These are phyloP conservation scores for Episyrphus balteatus DNA, from an alignment of 1,140 invertebrate genomes.

Conservation along the genomic window DNA sequence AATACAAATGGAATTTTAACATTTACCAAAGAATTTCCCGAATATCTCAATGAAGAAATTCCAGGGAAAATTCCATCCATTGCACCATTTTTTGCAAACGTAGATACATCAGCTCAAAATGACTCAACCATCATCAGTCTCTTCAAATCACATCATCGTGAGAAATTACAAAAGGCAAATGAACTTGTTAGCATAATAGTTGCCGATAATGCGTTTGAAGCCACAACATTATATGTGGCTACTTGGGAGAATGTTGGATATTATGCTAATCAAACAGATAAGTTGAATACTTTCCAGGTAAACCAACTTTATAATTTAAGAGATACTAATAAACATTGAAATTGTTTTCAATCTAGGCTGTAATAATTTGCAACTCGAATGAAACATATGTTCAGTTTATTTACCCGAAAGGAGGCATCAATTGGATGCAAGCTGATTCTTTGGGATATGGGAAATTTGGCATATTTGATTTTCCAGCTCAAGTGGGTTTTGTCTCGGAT, in stretches of 20 bases:
- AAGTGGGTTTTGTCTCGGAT: no score
- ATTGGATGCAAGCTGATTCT: slow-evolving; percentile 75
- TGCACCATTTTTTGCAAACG: slow-evolving; percentile 81
- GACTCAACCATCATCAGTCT: slow-evolving; percentile 62
- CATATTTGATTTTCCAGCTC: slow-evolving; percentile 69
- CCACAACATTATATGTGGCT: slow-evolving; percentile 46
- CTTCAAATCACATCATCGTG: slow-evolving; percentile 56
- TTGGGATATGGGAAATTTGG: slow-evolving; percentile 51
- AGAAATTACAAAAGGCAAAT: slow-evolving; percentile 52
- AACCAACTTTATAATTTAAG: no score
- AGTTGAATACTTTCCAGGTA: slow-evolving; percentile 44
- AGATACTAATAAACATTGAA: background rate
- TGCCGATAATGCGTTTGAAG: slow-evolving; percentile 53
- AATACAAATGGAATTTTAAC: no score
- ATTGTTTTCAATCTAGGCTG: slow-evolving; percentile 53
- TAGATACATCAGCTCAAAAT: slow-evolving; percentile 56
- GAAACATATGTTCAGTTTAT: no score
- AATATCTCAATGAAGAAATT: slow-evolving; percentile 78
- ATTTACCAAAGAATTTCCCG: slow-evolving; percentile 71
- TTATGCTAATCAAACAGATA: slow-evolving; percentile 38
- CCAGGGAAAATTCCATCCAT: slow-evolving; percentile 83
- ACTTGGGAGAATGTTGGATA: no score
- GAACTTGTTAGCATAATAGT: slow-evolving; percentile 59
- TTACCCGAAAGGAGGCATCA: no score
- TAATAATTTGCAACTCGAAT: no score